Evolutionary conservation across 2,797 vertebrate genomes (phyloP), one percentile per base, ranked within the genome.

Genomic region (Adrianichthys oophorus): DNA sequence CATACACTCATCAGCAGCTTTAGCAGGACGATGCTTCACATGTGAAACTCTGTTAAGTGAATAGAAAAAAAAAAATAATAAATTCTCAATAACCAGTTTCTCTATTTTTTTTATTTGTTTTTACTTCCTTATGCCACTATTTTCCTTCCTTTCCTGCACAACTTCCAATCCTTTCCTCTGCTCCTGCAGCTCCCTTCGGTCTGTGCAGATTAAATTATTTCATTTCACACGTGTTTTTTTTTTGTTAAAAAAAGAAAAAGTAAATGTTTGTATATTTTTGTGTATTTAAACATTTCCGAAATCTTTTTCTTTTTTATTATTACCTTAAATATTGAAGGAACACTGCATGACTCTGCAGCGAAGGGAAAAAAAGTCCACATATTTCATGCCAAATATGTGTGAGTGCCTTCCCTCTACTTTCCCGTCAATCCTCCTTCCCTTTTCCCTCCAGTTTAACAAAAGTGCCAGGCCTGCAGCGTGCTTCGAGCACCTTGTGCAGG

Each of bases 401-500:
- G 53, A 74, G 74, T 76, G 77, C 74, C 82, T 83, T 82, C 82
- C 87, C 83, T 74, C 17, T 72, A 66, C 72, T 76, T 71, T 84
- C 83, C 85, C 81, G 14, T 84, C 79, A 85, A 83, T 67, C 80
- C 80, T 78, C 82, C 68, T 76, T 76, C 66, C 74, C 78, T 76
- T 48, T 76, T 67, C 65, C 65, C 63, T 56, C 65, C 62, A 99
- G 97, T 98, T 99, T 87, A 97, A 96, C 70, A 93, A 94, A 51
- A 92, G 92, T 13, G 96, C 95, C 63, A 87, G 83, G 52, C 82
- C 92, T 0, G 94, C 94, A 16, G 92, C 96, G 52, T 99, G 97
- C 85, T 98, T 99, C 78, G 65, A 92, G 65, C 94, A 97, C 75
- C 95, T 99, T 68, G 97, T 99, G 48, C 97, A 98, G 91, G 97